Evolutionary conservation across 2,888 invertebrate species (phyloP).

Genomic region (Clepsis dumicolana): DNA sequence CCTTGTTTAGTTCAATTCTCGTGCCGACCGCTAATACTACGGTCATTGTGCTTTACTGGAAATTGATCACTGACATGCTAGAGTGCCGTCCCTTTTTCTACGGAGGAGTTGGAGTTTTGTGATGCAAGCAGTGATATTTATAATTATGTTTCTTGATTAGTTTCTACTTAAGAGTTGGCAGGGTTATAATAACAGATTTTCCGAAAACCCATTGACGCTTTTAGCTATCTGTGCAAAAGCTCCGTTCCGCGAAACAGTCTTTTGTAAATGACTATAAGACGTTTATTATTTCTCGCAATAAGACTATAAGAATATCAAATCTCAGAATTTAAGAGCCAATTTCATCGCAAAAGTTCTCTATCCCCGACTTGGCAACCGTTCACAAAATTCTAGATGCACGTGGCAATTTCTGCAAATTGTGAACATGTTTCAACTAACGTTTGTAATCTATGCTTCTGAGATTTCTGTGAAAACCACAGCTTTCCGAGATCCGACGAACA

Average conservation of each 20-base stretch:
- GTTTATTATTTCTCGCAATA: not conserved
- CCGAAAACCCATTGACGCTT: no score
- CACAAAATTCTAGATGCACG: conserved; percentile 12
- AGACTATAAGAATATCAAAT: not conserved
- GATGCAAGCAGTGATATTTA: no score
- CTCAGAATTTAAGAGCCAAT: conserved; percentile 23
- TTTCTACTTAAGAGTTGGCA: not conserved
- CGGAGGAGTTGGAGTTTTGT: not conserved
- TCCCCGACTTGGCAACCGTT: conserved; percentile 9
- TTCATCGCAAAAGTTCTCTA: conserved; percentile 14
- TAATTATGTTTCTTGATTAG: not conserved
- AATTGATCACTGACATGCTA: conserved; percentile 4
- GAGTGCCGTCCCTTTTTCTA: not conserved
- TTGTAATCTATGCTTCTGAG: conserved; percentile 30
- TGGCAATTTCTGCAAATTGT: conserved; percentile 13
- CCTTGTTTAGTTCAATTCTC: conserved; percentile 20
- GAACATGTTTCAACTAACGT: conserved; percentile 27
- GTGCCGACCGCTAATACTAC: conserved; percentile 26
- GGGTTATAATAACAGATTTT: no score
- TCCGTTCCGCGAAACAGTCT: conserved; percentile 2
- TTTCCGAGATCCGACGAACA: conserved; percentile 25
- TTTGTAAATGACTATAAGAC: not conserved
- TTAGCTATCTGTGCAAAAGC: not conserved
- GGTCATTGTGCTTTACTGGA: conserved; percentile 21
- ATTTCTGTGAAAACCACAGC: conserved; percentile 24